These are phyloP conservation scores for Semotilus atromaculatus DNA, from an alignment of 2,797 vertebrate species.

Conservation along the genomic window DNA sequence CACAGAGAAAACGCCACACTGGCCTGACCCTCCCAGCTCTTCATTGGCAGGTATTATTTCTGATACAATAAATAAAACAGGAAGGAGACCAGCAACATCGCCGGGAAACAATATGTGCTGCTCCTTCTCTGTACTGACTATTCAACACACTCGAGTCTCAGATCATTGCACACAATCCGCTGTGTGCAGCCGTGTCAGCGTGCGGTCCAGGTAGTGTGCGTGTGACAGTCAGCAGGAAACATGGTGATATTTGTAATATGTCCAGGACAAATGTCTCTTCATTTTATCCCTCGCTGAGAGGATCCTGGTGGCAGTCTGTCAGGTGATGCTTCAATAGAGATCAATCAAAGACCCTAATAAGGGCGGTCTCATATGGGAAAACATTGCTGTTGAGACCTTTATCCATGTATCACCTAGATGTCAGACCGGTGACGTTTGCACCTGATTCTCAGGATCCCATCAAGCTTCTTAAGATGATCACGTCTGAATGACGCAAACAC, in stretches of 20 bases:
- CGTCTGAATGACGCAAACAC: not conserved
- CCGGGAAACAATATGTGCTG: conserved; percentile 54
- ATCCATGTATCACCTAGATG: conserved; percentile 1
- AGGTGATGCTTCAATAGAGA: conserved; percentile 38
- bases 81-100: conserved; percentile 42
- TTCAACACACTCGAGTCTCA: conserved; percentile 54
- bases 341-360: conserved; percentile 27
- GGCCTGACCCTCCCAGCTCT: conserved; percentile 55
- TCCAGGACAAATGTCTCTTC: conserved; percentile 32
- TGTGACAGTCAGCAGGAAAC: conserved; percentile 51
- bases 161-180: conserved; percentile 60
- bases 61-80: conserved; percentile 65
- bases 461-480: not conserved
- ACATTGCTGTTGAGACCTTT: conserved; percentile 28
- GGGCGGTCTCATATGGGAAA: not conserved
- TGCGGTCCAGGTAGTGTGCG: conserved; percentile 18
- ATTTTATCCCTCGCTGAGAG: conserved; percentile 34
- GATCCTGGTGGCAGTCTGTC: conserved; percentile 7
- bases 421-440: not conserved
- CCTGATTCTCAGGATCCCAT: not conserved
- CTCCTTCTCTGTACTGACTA: conserved; percentile 51
- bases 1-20: conserved; percentile 43
- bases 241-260: conserved; percentile 54
- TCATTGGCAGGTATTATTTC: conserved; percentile 56
- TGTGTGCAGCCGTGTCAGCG: conserved; percentile 47